Conservation (phyloP, 1,140 invertebrate genomes). For the Zaprionus vittiger region DNA sequence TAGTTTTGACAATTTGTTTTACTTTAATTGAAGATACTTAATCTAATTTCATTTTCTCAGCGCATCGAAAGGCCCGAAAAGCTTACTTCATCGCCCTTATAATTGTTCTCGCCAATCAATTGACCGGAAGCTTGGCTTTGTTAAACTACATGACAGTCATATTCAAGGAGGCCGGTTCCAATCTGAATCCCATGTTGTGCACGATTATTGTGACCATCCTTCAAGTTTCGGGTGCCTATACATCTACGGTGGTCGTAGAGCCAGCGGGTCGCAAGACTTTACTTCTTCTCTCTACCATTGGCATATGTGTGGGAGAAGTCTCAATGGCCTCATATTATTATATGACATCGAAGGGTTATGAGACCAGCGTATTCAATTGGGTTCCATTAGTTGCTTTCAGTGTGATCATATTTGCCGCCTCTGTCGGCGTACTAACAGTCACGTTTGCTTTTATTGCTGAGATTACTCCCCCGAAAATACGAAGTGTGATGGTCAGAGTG, state of each 20-base stretch:
- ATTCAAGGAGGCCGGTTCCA: slow-evolving; percentile 87
- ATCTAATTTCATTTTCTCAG: slow-evolving; percentile 1
- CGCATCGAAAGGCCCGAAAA: slow-evolving; percentile 35
- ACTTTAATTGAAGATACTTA: not conserved
- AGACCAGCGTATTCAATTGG: slow-evolving; percentile 34
- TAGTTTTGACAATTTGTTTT: slow-evolving; percentile 5
- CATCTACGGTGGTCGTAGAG: slow-evolving; percentile 85
- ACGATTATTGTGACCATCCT: slow-evolving; percentile 90
- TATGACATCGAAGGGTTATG: slow-evolving; percentile 30
- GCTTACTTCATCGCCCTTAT: slow-evolving; percentile 50
- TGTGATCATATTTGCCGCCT: slow-evolving; percentile 40
- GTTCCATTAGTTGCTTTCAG: slow-evolving; percentile 50
- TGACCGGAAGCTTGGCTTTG: slow-evolving; percentile 85
- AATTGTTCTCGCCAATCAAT: slow-evolving; percentile 75
- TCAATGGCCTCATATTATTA: slow-evolving; percentile 36
- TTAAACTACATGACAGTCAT: slow-evolving; percentile 86
- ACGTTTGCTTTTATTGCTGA: slow-evolving; percentile 8
- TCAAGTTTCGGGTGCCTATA: slow-evolving; percentile 84
- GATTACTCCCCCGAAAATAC: slow-evolving; percentile 13
- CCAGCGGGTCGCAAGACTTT: slow-evolving; percentile 81
- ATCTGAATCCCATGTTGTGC: slow-evolving; percentile 86
- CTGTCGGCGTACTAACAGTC: slow-evolving; percentile 41
- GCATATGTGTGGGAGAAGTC: slow-evolving; percentile 35
- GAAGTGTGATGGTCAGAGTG: slow-evolving; percentile 4
- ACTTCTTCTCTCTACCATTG: slow-evolving; percentile 39